phyloP scores from a whole-genome alignment of 2,113 vertebrate genomes.

The Urocynchramus pylzowi region DNA sequence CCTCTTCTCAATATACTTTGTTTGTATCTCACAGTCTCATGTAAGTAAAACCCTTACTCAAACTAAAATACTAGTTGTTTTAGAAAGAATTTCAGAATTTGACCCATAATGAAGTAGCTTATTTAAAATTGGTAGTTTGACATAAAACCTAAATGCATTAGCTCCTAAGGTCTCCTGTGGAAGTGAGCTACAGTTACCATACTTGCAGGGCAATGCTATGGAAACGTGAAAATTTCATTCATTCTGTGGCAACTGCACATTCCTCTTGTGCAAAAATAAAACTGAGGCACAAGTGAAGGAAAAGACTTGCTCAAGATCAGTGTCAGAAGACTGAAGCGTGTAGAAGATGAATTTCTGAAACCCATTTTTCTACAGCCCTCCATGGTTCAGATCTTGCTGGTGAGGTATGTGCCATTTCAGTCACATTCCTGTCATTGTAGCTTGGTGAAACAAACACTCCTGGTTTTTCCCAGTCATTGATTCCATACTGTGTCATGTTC shows the following conservation, averaged over 20 bases:
- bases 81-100: neutral
- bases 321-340: neutral
- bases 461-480: neutral
- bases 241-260: slow-evolving; percentile 9
- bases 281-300: slow-evolving; percentile 27
- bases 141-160: neutral
- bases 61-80: neutral
- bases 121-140: neutral
- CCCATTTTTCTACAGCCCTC: neutral
- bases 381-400: neutral
- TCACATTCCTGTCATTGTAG: neutral
- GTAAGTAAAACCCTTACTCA: neutral
- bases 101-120: neutral
- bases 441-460: neutral
- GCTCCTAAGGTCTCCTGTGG: neutral
- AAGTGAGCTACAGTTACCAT: neutral
- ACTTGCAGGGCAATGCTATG: neutral
- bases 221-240: slow-evolving; percentile 9
- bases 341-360: neutral
- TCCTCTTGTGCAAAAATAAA: slow-evolving; percentile 43
- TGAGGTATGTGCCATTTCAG: neutral
- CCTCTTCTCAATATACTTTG: neutral
- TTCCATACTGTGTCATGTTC: neutral
- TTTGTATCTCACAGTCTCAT: neutral
- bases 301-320: neutral